phyloP scores from a whole-genome alignment of 2,888 invertebrate genomes.

The Sipunculus nudus region DNA sequence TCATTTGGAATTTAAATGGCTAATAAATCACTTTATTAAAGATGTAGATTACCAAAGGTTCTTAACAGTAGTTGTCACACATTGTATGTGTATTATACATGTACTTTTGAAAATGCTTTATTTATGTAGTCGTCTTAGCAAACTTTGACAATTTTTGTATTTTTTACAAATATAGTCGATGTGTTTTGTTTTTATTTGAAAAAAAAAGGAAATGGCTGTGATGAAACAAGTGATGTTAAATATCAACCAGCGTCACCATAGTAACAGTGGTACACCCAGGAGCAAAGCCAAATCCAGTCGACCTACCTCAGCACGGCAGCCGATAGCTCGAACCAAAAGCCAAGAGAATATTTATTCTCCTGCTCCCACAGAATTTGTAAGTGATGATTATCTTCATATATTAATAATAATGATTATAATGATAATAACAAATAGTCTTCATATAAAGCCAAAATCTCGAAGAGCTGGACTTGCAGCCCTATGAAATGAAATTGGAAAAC shows the following conservation, averaged over 20 bases:
- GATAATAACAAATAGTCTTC: no score
- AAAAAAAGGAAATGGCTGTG: conserved; percentile 58
- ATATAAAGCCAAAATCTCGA: no score
- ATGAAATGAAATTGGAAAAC: no score
- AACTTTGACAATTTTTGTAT: neutral
- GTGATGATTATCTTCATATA: conserved; percentile 5
- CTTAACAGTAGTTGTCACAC: neutral
- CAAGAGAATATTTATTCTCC: conserved; percentile 34
- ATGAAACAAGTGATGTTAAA: conserved; percentile 62
- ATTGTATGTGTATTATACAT: neutral
- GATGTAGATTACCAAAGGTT: neutral
- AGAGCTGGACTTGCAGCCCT: no score
- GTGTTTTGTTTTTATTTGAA: conserved; percentile 2
- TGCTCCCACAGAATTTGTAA: conserved; percentile 34
- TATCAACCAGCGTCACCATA: conserved; percentile 48
- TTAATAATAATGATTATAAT: no score
- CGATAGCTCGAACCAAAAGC: conserved; percentile 8
- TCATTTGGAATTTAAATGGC: no score
- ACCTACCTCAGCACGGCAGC: conserved; percentile 5
- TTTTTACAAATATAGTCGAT: neutral
- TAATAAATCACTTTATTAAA: no score
- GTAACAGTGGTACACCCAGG: conserved; percentile 21
- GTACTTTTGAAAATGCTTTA: neutral
- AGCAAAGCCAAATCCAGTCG: neutral
- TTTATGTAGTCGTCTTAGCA: no score